Evolutionary conservation across 1,140 invertebrate genomes (phyloP), one percentile per base, ranked within the genome.

Genomic region (Anoplophora glabripennis): DNA sequence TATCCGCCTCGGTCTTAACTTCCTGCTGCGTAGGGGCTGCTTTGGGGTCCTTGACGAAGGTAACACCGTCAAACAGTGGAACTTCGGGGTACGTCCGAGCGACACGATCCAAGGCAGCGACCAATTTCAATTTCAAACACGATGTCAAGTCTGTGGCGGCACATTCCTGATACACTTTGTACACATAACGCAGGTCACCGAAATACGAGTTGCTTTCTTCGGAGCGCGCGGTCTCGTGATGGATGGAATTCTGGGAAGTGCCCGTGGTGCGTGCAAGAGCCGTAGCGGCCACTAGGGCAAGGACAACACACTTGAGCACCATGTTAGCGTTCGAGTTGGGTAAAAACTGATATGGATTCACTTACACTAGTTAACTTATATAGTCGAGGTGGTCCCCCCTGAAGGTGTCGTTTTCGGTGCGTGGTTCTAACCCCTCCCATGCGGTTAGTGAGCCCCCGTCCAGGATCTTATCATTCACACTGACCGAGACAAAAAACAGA

Each of bases 101-200:
- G 45, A 85, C 83, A 57, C 87, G 81, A 61, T 89, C 88, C 68
- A 92, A 77, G 2, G 87, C 84, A 1, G 85, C 82, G 0, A 89
- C 76, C 17, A 92, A 72, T 70, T 90, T 91, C 36, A 89, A 70
- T 72, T 92, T 91, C 4, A 92, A 75, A 64, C 89, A 92, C 15
- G 86, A 83, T 45, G 83, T 83, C 11, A 90, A 68, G 47, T 89
- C 87, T 21, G 81, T 77, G 4, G 80, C 83, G 18, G 85, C 80
- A 76, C 89, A 92, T 60, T 90, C 87, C 71, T 87, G 88, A 74
- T 90, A 90, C 57, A 86, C 77, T 70, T 83, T 80, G 59, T 82
- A 83, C 45, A 83, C 73, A 56, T 79, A 79, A 28, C 78, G 76
- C 0, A 84, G 64, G 40, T 85, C 84, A 9, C 77, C 76, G 28